A percentile compares a stretch with the other conserved stretches of the same genome.
These are phyloP conservation scores for Amazona vittata DNA, from an alignment of 2,113 vertebrate genomes.

Conservation along the genomic window DNA sequence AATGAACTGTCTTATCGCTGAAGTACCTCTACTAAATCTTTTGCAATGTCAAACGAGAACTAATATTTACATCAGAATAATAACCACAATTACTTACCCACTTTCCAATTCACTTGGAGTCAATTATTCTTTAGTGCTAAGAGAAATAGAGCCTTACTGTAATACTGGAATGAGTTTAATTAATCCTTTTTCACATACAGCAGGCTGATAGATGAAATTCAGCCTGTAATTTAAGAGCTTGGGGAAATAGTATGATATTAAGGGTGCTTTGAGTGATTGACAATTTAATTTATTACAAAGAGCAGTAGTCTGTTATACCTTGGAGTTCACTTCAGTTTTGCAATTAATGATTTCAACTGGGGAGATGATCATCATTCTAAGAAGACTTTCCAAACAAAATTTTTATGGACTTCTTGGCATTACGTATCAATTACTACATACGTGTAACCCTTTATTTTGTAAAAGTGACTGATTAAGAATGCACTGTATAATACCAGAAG, in stretches of 20 bases:
- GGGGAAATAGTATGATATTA: constrained; percentile 73
- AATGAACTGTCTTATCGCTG: constrained; percentile 53
- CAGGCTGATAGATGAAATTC: constrained; percentile 80
- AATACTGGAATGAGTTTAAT: constrained; percentile 77
- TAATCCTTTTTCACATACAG: constrained; percentile 78
- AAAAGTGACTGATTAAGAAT: neutral
- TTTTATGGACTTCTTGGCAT: neutral
- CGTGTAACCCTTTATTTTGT: neutral
- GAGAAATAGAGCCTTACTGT: constrained; percentile 65
- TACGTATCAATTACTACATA: neutral
- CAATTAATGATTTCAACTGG: constrained; percentile 70
- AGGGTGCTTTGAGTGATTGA: constrained; percentile 74
- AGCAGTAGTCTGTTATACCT: constrained; percentile 65
- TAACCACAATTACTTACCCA: constrained; percentile 75
- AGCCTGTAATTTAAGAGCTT: constrained; percentile 78
- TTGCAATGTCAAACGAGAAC: constrained; percentile 70
- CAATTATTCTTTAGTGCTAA: constrained; percentile 65
- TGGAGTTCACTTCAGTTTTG: constrained; percentile 52
- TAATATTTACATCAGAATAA: constrained; percentile 83
- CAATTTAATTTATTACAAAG: constrained; percentile 77
- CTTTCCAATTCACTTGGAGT: constrained; percentile 72
- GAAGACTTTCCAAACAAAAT: constrained; percentile 6
- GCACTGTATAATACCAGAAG: neutral
- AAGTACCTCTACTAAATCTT: constrained; percentile 53
- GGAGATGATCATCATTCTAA: neutral